phyloP scores from a whole-genome alignment of 2,797 vertebrate species.

The Neomorphus geoffroyi region DNA sequence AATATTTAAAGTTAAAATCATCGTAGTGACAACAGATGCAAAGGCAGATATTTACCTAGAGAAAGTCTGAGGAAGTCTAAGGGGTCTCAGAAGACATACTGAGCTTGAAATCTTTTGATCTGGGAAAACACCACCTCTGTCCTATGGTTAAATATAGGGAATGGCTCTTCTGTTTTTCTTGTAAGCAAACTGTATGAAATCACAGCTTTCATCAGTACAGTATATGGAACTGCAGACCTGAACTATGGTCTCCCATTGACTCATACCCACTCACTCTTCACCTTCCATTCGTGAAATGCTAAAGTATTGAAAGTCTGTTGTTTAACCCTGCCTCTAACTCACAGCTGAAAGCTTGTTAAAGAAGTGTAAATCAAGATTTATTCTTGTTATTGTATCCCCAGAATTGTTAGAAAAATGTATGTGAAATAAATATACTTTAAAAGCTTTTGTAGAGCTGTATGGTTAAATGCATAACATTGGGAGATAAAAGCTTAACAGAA shows the following conservation, averaged over 20 bases:
- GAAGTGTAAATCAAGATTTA: background rate
- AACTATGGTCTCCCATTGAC: background rate
- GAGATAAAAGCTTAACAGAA: background rate
- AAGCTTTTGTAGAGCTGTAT: background rate
- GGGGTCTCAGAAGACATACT: background rate
- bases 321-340: background rate
- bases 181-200: background rate
- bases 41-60: background rate
- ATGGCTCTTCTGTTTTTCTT: background rate
- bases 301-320: background rate
- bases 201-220: background rate
- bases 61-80: background rate
- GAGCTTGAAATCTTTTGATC: background rate
- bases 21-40: background rate
- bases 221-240: background rate
- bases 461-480: background rate
- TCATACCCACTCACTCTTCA: background rate
- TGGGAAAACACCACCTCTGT: background rate
- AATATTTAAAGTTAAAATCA: background rate
- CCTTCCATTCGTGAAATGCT: background rate
- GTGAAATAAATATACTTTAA: background rate
- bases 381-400: background rate
- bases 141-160: background rate
- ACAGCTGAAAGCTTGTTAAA: background rate
- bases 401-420: background rate